phyloP scores from a whole-genome alignment of 2,113 vertebrate genomes.

The Meleagris gallopavo region DNA sequence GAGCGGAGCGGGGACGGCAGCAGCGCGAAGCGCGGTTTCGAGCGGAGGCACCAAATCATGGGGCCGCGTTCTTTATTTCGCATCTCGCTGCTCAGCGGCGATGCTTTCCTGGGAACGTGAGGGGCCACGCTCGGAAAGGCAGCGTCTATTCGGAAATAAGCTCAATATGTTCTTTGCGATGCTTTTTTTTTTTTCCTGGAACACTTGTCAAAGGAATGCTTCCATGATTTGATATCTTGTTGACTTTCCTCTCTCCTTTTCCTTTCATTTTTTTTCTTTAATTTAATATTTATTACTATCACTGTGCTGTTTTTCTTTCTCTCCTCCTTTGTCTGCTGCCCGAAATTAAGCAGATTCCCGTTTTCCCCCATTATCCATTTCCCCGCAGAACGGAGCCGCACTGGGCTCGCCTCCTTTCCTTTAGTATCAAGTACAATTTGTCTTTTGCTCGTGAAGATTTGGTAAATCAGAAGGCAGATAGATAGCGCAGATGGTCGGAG shows the following conservation, averaged over 20 bases:
- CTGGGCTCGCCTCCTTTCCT: constrained; percentile 73
- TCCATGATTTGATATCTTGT: constrained; percentile 9
- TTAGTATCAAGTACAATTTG: constrained; percentile 94
- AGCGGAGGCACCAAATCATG: no score
- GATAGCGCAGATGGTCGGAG: constrained; percentile 98
- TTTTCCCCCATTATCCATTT: constrained; percentile 65
- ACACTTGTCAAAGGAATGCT: constrained; percentile 22
- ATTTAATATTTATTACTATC: neutral
- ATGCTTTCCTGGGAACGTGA: neutral
- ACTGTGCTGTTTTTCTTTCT: neutral
- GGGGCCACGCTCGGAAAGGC: neutral
- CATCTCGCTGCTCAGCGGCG: neutral
- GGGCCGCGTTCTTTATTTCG: no score
- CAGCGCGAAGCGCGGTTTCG: no score
- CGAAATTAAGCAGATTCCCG: constrained; percentile 61
- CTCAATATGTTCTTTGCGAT: constrained; percentile 28
- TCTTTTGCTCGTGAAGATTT: constrained; percentile 87
- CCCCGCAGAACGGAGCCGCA: neutral
- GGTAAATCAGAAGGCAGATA: constrained; percentile 98
- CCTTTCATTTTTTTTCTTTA: neutral
- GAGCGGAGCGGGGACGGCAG: neutral
- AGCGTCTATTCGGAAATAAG: constrained; percentile 39
- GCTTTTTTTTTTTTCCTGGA: neutral
- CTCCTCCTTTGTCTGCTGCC: constrained; percentile 3
- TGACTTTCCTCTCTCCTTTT: neutral